phyloP scores from a whole-genome alignment of 2,113 vertebrate species.

The Cochlearius cochlearius region DNA sequence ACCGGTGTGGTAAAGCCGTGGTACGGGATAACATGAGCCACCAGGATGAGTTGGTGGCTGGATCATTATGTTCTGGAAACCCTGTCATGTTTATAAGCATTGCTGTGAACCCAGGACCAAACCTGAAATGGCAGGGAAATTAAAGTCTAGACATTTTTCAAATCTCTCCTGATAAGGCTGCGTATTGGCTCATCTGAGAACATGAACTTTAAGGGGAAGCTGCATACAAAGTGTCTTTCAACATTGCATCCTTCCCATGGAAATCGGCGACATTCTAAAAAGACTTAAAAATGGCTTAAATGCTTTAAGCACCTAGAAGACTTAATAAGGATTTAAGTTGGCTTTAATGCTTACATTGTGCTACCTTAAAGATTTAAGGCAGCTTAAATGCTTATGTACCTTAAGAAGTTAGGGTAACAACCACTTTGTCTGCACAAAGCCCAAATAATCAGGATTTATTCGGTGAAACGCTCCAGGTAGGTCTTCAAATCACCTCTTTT shows the following conservation, averaged over 20 bases:
- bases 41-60: not conserved
- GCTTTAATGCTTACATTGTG: conserved; percentile 47
- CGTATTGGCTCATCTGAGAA: not conserved
- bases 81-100: not conserved
- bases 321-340: conserved; percentile 52
- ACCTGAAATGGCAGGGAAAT: not conserved
- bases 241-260: not conserved
- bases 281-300: conserved; percentile 48
- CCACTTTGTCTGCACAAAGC: conserved; percentile 42
- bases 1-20: not conserved
- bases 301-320: conserved; percentile 33
- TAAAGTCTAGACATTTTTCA: not conserved
- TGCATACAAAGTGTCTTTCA: not conserved
- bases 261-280: conserved; percentile 31
- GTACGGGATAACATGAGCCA: not conserved
- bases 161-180: not conserved
- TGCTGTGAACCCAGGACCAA: not conserved
- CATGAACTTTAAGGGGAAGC: not conserved
- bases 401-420: conserved; percentile 58
- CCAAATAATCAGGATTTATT: conserved; percentile 45
- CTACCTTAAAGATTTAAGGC: conserved; percentile 56
- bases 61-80: not conserved
- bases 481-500: not conserved
- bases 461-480: not conserved
- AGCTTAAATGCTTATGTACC: conserved; percentile 55